Conservation (phyloP, 2,797 vertebrate genomes). For the Microctenopoma lineatum region DNA sequence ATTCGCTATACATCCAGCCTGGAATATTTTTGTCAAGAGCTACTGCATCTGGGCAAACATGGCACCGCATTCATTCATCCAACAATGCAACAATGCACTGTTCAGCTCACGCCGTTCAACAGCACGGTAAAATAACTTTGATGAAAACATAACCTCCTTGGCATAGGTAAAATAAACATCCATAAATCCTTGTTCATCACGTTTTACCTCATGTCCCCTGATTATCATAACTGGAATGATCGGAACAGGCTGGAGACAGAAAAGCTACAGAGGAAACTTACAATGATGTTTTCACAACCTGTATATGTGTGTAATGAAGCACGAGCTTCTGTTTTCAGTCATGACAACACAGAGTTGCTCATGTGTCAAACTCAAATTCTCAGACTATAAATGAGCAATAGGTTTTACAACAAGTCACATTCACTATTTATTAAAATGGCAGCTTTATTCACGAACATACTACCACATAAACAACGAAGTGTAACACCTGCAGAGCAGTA, state of each 20-base stretch:
- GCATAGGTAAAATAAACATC: constrained; percentile 39
- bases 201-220: constrained; percentile 35
- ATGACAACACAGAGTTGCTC: constrained; percentile 38
- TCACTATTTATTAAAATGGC: constrained; percentile 61
- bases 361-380: constrained; percentile 31
- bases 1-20: constrained; percentile 26
- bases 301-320: constrained; percentile 7
- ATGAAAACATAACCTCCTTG: constrained; percentile 10
- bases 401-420: constrained; percentile 58
- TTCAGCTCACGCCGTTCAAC: constrained; percentile 21
- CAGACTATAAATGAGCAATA: constrained; percentile 26
- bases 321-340: constrained; percentile 43
- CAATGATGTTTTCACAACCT: constrained; percentile 6
- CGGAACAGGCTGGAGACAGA: constrained; percentile 32
- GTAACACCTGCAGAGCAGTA: constrained; percentile 50
- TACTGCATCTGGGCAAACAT: constrained; percentile 12
- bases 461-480: constrained; percentile 33
- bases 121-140: constrained; percentile 23
- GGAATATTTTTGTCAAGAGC: constrained; percentile 20
- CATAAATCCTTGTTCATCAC: constrained; percentile 26
- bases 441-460: constrained; percentile 39
- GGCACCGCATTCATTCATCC: constrained; percentile 16
- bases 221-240: constrained; percentile 71
- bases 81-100: neutral
- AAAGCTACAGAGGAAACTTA: constrained; percentile 30